Evolutionary conservation across 2,113 vertebrate species (phyloP), one percentile per base, ranked within the genome.

Genomic region (Perca fluviatilis): DNA sequence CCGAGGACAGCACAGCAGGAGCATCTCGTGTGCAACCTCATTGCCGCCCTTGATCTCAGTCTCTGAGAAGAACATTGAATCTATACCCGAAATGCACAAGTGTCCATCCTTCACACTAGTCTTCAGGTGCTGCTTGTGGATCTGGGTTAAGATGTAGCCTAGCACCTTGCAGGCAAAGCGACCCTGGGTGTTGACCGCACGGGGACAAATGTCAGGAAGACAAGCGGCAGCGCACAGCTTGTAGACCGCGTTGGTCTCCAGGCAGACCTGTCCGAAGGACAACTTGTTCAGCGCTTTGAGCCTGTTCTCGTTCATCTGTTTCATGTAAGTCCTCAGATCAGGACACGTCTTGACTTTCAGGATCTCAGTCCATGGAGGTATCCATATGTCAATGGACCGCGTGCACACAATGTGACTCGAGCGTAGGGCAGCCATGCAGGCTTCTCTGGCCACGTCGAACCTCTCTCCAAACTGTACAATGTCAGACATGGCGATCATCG

Each of bases 141-240:
- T 68, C 10, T 77, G 63, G 12, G 40, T 58, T 19, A 77, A 12
- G 1, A 77, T 6, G 63, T 77, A 67, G 0, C 64, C 77, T 0
- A 79, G 57, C 23, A 43, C 40, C 7, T 21, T 62, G 30, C 77
- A 79, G 1, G 40, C 77, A 3, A 79, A 79, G 3, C 58, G 9
- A 4, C 14, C 77, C 16, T 79, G 77, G 0, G 10, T 43, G 51
- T 77, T 51, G 5, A 66, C 0, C 0, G 11, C 51, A 0, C 77
- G 43, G 3, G 66, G 77, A 21, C 77, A 79, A 51, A 79, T 70
- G 46, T 79, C 77, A 0, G 66, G 36, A 40, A 40, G 36, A 40
- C 36, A 40, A 9, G 36, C 36, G 7, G 36, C 36, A 9, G 36
- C 8, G 47, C 77, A 79, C 15, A 79, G n/a, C 15, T 62, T 77